Evolutionary conservation across 1,140 invertebrate species (phyloP), one percentile per base, ranked within the genome.

Genomic region (Drosophila saltans): DNA sequence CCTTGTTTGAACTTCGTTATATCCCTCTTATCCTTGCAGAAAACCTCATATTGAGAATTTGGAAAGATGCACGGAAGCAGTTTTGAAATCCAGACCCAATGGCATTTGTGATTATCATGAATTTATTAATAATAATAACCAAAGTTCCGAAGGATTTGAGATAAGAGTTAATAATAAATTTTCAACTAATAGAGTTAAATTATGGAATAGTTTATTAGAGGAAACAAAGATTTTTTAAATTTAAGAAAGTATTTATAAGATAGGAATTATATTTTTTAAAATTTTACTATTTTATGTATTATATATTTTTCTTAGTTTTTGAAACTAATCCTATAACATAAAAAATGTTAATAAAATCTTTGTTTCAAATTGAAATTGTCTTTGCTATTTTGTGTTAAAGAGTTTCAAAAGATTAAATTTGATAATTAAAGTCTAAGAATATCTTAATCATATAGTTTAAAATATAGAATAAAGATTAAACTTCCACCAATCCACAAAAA

Each of bases 41-140:
- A 90, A 90, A 58, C 80, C 76, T 0, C 57, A 52, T 61, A 16
- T 16, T 4, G 76, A 73, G 28, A 24, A 69, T 4, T 40, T 89
- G 10, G 36, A 4, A 2, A 39, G 33, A 2, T 92, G 91, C 43
- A 76, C 76, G 11, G 9, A 11, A 3, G 26, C 65, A 43, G 52
- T 67, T 61, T 70, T 84, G 3, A 40, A 78, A 57, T 74, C 72
- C 45, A 69, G 82, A 28, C 64, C 81, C 56, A 73, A 68, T 1
- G 70, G 75, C 2, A 81, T 92, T 61, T 92, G 91, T 63, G 91
- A 92, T 67, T 88, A 92, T 74, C 81, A 83, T 16, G 72, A 78
- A 36, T 90, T 92, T 66, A 40, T 33, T 30, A 92, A 92, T 69
- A 60, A 91, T 69, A 60, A 52, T 24, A 45, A 8, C 28, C 48